Conservation (phyloP, 2,113 vertebrate species). For the Coptodon bakossiorum region DNA sequence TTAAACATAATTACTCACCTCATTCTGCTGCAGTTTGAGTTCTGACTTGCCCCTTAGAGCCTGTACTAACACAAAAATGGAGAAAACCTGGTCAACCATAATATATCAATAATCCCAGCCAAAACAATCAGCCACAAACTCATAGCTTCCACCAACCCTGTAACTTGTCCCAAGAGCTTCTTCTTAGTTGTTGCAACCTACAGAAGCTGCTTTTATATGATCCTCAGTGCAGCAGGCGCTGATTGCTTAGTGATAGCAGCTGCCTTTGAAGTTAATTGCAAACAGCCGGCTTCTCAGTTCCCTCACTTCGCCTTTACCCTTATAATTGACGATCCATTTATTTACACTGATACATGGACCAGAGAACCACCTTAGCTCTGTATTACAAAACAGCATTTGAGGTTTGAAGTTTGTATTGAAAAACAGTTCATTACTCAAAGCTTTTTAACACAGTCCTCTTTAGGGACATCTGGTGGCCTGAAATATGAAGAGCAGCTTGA, state of each 20-base stretch:
- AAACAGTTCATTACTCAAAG: neutral
- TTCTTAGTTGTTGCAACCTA: accelerated
- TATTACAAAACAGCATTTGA: neutral
- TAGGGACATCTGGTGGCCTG: neutral
- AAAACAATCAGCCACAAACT: accelerated
- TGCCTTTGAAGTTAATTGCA: neutral
- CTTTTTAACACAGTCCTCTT: neutral
- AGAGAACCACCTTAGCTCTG: neutral
- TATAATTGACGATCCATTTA: neutral
- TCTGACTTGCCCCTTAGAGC: neutral
- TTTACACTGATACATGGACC: neutral
- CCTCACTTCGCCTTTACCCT: neutral
- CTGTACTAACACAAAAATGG: neutral
- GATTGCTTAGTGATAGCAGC: neutral
- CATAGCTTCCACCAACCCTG: accelerated
- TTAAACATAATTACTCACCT: neutral
- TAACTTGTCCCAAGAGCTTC: neutral
- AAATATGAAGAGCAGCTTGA: neutral
- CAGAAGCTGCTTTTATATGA: neutral
- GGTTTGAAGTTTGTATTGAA: neutral
- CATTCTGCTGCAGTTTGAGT: neutral
- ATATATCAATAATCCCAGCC: accelerated
- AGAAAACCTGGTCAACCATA: neutral
- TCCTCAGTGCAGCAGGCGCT: neutral
- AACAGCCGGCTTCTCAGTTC: neutral